phyloP scores from a whole-genome alignment of 1,140 invertebrate species.

The Ylistrum balloti region DNA sequence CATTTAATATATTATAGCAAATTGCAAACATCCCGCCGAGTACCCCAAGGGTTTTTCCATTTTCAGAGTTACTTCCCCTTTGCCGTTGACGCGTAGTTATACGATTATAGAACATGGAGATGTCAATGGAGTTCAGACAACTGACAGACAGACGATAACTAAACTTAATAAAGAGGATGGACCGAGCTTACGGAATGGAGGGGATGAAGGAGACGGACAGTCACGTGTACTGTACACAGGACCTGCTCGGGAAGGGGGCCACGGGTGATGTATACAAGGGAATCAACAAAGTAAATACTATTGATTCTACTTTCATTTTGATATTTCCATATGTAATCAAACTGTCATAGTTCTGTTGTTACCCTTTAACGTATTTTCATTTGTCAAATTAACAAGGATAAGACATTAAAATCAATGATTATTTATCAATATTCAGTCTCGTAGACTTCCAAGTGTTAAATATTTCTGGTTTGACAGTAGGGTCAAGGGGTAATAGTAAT shows the following conservation, averaged over 20 bases:
- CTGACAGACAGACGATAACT: neutral
- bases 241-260: conserved; percentile 53
- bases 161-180: neutral
- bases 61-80: conserved; percentile 8
- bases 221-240: conserved; percentile 55
- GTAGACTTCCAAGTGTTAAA: too few species aligned
- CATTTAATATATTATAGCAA: neutral
- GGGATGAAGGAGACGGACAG: conserved; percentile 54
- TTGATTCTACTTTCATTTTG: neutral
- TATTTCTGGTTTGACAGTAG: too few species aligned
- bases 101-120: neutral
- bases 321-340: too few species aligned
- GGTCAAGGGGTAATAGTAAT: too few species aligned
- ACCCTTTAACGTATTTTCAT: too few species aligned
- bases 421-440: too few species aligned
- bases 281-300: conserved; percentile 49
- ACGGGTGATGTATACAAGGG: conserved; percentile 59
- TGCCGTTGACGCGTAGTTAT: neutral
- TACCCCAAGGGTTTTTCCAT: neutral
- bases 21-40: neutral
- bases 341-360: too few species aligned
- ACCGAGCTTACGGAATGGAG: conserved; percentile 36
- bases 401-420: too few species aligned
- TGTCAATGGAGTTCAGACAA: too few species aligned
- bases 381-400: too few species aligned